Conservation (phyloP, 2,888 invertebrate genomes). For the Sepioteuthis lessoniana region DNA sequence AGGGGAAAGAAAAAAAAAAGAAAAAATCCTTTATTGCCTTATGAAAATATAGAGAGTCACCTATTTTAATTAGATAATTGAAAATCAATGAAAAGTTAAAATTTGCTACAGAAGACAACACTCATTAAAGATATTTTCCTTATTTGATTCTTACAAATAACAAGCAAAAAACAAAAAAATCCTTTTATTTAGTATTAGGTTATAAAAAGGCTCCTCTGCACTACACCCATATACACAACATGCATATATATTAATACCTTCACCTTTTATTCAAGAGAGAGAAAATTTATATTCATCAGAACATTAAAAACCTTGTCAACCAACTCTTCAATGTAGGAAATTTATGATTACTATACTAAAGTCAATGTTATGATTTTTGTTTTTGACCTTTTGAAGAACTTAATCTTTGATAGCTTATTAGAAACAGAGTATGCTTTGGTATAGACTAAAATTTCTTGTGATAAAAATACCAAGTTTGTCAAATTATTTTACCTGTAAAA, state of each 20-base stretch:
- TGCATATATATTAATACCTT: slow-evolving; percentile 24
- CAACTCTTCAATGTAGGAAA: neutral
- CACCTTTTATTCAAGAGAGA: neutral
- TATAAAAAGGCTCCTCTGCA: neutral
- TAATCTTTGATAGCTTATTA: neutral
- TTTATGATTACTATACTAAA: neutral
- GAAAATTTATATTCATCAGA: neutral
- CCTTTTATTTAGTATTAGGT: neutral
- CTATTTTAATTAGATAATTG: neutral
- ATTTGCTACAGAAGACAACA: neutral
- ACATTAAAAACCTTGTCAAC: neutral
- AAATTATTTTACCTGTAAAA: neutral
- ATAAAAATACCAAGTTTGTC: neutral
- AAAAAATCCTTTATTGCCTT: neutral
- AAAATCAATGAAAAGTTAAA: neutral
- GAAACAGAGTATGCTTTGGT: neutral
- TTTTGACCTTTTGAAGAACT: neutral
- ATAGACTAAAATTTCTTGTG: neutral
- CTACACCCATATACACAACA: neutral
- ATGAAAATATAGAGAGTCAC: neutral
- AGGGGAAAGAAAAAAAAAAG: too few species aligned
- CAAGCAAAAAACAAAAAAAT: neutral
- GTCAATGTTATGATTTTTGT: neutral
- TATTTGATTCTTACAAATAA: neutral
- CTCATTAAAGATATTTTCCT: neutral